Evolutionary conservation across 2,888 invertebrate species (phyloP).

Genomic region (Archips crataeganus): DNA sequence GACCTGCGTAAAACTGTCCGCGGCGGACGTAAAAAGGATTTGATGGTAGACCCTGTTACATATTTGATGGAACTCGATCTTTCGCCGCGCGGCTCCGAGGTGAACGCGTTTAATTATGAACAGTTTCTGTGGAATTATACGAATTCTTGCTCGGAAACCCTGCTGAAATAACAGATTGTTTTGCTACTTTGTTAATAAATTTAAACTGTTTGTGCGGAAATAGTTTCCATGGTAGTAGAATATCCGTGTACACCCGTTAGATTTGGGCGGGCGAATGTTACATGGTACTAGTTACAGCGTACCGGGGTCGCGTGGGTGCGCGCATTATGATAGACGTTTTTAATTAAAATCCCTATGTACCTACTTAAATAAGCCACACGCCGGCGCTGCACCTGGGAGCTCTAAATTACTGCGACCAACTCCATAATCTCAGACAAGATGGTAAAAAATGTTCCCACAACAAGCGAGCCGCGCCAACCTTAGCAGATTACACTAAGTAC

Average conservation of each 20-base stretch:
- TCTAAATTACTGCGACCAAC: slow-evolving; percentile 63
- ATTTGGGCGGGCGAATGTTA: background rate
- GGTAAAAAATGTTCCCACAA: slow-evolving; percentile 55
- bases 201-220: slow-evolving; percentile 37
- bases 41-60: slow-evolving; percentile 76
- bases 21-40: slow-evolving; percentile 79
- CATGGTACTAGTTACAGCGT: slow-evolving; percentile 5
- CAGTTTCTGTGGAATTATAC: slow-evolving; percentile 63
- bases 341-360: slow-evolving; percentile 78
- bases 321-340: slow-evolving; percentile 68
- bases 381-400: slow-evolving; percentile 73
- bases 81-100: slow-evolving; percentile 62
- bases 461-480: slow-evolving; percentile 49
- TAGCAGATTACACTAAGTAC: slow-evolving; percentile 46
- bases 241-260: slow-evolving; percentile 5
- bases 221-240: slow-evolving; percentile 21
- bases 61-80: slow-evolving; percentile 78
- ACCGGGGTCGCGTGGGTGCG: slow-evolving; percentile 30
- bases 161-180: slow-evolving; percentile 52
- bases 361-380: slow-evolving; percentile 67
- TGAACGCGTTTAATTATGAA: slow-evolving; percentile 75
- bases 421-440: slow-evolving; percentile 51
- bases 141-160: slow-evolving; percentile 59
- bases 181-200: slow-evolving; percentile 52
- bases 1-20: slow-evolving; percentile 77